Base-by-base conservation (phyloP, 92 coral and sea anemone species). In the Isaurus tuberculatus region DNA sequence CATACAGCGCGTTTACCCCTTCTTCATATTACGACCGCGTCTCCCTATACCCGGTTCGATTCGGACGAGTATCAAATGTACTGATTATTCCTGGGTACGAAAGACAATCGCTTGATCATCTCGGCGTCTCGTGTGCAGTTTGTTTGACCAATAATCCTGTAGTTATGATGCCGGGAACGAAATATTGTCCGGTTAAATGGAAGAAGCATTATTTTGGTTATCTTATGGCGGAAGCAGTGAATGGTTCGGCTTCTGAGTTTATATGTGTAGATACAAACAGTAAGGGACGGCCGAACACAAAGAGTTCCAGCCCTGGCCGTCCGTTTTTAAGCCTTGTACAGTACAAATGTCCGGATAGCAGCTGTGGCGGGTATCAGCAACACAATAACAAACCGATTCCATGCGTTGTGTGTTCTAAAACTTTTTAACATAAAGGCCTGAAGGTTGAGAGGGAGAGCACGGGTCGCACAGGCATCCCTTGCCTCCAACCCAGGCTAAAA, bases 311-410 rank as follows among this genome's bases (percentile, higher is more conserved):
- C 69, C 1, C 4, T 2, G 69, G 34, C 4, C 31, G 33, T 22
- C 34, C 69, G 34, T 63, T 0, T 63, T 27, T 63, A 63, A 63
- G 69, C 34, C 69, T 26, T 16, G 69, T 63, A 29, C 69, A 26
- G 69, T 63, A 63, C n/a, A 63, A 63, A 63, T 63, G 69, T 6
- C 36, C 31, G 4, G 69, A 63, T 6, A 63, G 69, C 31, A 63
- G 69, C 34, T 63, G 69, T 29, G 69, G 69, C 27, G 69, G 32
- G 2, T 63, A 63, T 26, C 17, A 63, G 14, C 31, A 63, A 15
- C 69, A 63, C 15, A 29, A 3, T 10, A 25, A 8, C 69, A 25
- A 63, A 14, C 33, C 69, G 17, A 8, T 63, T 26, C 69, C 69
- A 4, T 63, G 69, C 13, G 69, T 27, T 0, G 34, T 63, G 36